These are phyloP conservation scores for Semibalanus balanoides DNA, from an alignment of 1,140 invertebrate species.

Conservation along the genomic window DNA sequence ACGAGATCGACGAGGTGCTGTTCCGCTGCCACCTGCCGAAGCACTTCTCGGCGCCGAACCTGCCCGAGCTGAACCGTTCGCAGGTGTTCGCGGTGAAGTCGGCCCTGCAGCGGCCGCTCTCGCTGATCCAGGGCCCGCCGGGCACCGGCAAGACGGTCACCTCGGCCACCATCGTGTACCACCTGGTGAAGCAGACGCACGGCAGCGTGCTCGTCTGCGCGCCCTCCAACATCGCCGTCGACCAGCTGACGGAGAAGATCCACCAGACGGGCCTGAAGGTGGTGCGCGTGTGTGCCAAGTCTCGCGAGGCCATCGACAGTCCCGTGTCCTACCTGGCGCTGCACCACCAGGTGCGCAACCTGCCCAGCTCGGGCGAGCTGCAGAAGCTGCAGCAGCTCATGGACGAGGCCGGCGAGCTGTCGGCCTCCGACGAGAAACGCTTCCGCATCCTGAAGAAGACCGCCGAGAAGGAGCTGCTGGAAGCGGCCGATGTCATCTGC, in stretches of 20 bases:
- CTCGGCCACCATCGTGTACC: constrained; percentile 97
- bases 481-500: constrained; percentile 96
- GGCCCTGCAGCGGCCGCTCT: constrained; percentile 88
- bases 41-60: constrained; percentile 88
- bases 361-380: constrained; percentile 53
- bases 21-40: constrained; percentile 83
- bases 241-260: constrained; percentile 97
- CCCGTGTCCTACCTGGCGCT: constrained; percentile 92
- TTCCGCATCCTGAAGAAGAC: constrained; percentile 82
- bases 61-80: constrained; percentile 93
- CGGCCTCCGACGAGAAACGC: constrained; percentile 74
- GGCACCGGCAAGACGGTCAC: constrained; percentile 99
- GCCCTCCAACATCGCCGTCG: constrained; percentile 97
- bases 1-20: constrained; percentile 90
- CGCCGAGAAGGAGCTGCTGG: constrained; percentile 79
- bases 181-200: constrained; percentile 81
- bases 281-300: constrained; percentile 92
- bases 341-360: constrained; percentile 92
- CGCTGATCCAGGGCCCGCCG: constrained; percentile 80
- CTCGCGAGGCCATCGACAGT: constrained; percentile 93
- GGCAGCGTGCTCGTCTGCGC: constrained; percentile 95
- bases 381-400: constrained; percentile 92
- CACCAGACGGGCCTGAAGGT: constrained; percentile 93
- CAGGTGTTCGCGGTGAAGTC: constrained; percentile 99
- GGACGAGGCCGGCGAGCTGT: constrained; percentile 92